Percentiles rank a stretch among this genome's conserved stretches.
Evolutionary conservation across 2,113 vertebrate genomes (phyloP).

Genomic region (Cercocebus atys): DNA sequence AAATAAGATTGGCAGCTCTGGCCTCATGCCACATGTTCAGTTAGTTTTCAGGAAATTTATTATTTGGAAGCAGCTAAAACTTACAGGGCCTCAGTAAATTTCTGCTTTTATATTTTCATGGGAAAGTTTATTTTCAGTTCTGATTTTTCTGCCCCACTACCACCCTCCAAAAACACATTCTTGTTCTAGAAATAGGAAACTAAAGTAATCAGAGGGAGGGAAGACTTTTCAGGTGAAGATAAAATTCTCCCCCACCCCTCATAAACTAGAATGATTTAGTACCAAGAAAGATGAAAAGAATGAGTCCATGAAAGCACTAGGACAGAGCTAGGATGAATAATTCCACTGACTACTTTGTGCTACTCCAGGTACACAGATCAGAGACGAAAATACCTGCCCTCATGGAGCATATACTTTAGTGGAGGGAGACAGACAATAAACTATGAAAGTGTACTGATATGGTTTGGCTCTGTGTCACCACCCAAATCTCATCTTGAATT

Average conservation of each 20-base stretch:
- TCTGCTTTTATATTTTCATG: neutral
- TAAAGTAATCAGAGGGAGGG: neutral
- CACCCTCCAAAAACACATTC: neutral
- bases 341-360: neutral
- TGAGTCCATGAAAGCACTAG: neutral
- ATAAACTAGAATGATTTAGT: neutral
- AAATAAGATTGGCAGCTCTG: neutral
- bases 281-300: neutral
- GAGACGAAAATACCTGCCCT: neutral
- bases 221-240: neutral
- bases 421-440: neutral
- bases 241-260: neutral
- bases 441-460: neutral
- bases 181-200: conserved; percentile 12
- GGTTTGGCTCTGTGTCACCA: too few relatives aligned
- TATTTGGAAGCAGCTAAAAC: neutral
- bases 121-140: conserved; percentile 23
- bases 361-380: neutral
- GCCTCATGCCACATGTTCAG: neutral
- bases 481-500: too few relatives aligned
- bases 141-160: neutral
- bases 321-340: neutral
- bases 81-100: neutral
- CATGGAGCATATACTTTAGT: too few relatives aligned
- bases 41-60: conserved; percentile 4